Evolutionary conservation across 1,140 invertebrate genomes (phyloP).

Genomic region (Asobara japonica): DNA sequence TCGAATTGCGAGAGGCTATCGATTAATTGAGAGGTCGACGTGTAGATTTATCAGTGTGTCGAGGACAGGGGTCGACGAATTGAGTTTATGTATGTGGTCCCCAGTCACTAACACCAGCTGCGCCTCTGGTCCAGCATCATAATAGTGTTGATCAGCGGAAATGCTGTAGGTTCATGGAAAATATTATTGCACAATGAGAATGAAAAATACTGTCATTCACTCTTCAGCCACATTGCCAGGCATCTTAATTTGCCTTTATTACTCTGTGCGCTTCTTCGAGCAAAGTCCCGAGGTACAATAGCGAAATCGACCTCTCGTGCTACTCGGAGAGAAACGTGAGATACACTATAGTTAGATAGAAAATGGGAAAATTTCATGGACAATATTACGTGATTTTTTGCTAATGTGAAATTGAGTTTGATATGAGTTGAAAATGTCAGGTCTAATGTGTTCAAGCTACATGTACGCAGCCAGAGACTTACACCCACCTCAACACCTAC

Average conservation of each 20-base stretch:
- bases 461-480: no score
- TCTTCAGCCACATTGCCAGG: neutral
- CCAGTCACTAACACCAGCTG: neutral
- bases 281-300: no score
- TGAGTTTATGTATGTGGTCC: neutral
- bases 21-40: constrained; percentile 8
- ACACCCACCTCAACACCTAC: no score
- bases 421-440: no score
- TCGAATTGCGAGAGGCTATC: neutral
- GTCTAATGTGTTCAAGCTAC: no score
- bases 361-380: no score
- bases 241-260: neutral
- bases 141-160: constrained; percentile 11
- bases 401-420: no score
- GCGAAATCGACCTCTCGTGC: no score
- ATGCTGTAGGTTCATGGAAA: neutral
- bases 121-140: neutral
- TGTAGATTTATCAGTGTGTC: constrained; percentile 2
- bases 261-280: neutral
- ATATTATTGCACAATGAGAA: constrained; percentile 2
- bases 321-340: no score
- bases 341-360: no score
- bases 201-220: neutral
- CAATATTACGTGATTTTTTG: no score
- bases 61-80: neutral